Percentiles rank a stretch among this genome's conserved stretches.
Conservation (phyloP, 1,140 invertebrate species). For the Drosophila bipectinata region DNA sequence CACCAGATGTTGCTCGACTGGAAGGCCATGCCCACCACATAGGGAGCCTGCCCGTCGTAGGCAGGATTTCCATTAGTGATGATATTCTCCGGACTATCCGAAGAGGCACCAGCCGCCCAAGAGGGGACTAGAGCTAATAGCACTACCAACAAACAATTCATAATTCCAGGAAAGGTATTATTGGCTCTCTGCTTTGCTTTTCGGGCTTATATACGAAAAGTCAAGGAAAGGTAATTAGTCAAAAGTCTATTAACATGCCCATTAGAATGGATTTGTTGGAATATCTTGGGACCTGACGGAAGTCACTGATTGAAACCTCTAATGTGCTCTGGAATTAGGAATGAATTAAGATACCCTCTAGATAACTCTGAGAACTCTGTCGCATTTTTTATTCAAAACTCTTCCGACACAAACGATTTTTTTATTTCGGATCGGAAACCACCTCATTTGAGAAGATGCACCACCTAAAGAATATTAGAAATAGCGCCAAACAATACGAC, state of each 20-base stretch:
- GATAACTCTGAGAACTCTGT: no score
- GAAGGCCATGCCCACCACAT: conserved; percentile 83
- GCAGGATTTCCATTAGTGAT: conserved; percentile 52
- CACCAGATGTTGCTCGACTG: conserved; percentile 37
- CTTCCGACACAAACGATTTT: background rate
- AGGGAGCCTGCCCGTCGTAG: conserved; percentile 81
- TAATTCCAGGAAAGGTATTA: background rate
- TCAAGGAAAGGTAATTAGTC: conserved; percentile 17
- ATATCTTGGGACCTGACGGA: conserved; percentile 11
- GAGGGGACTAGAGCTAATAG: background rate
- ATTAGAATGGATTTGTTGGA: conserved; percentile 13
- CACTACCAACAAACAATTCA: conserved; percentile 12
- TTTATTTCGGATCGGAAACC: background rate
- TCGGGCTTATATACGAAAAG: conserved; percentile 14
- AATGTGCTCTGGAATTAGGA: background rate
- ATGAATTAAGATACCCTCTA: background rate
- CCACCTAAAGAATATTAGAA: background rate
- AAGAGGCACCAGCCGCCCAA: background rate
- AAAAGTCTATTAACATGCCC: background rate
- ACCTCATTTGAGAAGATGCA: background rate
- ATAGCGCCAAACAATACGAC: background rate
- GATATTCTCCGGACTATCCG: conserved; percentile 4
- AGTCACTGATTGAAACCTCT: background rate
- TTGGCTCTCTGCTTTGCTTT: background rate
- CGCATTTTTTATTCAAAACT: background rate